Conservation (phyloP, 2,113 vertebrate genomes). For the Peromyscus californicus region DNA sequence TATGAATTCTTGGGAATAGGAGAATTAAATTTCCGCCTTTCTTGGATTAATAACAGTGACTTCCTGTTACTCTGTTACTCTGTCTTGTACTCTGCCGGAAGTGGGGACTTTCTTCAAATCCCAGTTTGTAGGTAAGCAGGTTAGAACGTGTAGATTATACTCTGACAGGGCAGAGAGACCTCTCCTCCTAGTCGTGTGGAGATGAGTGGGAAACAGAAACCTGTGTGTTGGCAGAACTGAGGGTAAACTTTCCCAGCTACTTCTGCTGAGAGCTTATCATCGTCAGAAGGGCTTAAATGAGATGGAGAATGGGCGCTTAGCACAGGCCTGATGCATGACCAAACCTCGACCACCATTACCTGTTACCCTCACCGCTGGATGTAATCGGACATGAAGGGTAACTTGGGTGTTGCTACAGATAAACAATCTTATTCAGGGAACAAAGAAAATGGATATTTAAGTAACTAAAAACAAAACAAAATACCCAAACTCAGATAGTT, state of each 20-base stretch:
- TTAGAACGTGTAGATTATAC: constrained; percentile 9
- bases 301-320: not conserved
- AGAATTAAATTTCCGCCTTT: constrained; percentile 40
- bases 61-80: constrained; percentile 18
- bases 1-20: not conserved
- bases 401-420: not conserved
- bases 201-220: not conserved
- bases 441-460: constrained; percentile 22
- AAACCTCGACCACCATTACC: not conserved
- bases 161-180: not conserved
- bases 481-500: not conserved
- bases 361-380: not conserved
- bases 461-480: not conserved
- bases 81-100: not conserved
- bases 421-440: not conserved
- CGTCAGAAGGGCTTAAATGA: not conserved
- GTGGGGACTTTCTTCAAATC: constrained; percentile 32
- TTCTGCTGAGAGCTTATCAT: not conserved
- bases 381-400: not conserved
- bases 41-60: constrained; percentile 25
- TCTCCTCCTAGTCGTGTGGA: not conserved
- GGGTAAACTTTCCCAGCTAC: not conserved
- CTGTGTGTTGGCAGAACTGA: not conserved
- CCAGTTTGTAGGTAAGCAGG: constrained; percentile 23
- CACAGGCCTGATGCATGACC: not conserved